Conservation (phyloP, 1,140 invertebrate genomes). For the Cardiocondyla obscurior region DNA sequence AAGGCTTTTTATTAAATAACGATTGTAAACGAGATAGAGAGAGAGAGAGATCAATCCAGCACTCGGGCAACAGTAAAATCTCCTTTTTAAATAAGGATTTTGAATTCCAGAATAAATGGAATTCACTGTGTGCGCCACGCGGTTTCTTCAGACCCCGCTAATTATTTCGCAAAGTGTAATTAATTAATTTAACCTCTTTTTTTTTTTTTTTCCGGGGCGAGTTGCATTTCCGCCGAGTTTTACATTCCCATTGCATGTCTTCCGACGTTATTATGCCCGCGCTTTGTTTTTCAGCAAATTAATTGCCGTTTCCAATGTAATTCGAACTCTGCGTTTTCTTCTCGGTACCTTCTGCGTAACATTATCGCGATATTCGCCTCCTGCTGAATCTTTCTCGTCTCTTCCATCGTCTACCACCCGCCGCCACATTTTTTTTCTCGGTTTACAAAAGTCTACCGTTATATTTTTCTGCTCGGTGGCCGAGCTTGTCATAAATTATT, state of each 20-base stretch:
- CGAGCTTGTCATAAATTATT: slow-evolving; percentile 39
- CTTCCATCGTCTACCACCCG: neutral
- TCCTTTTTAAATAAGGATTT: no score
- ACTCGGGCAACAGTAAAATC: no score
- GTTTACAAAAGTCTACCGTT: slow-evolving; percentile 14
- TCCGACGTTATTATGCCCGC: neutral
- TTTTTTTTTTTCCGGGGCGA: neutral
- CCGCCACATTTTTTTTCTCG: slow-evolving; percentile 16
- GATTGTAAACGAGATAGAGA: no score
- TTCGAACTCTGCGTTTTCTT: neutral
- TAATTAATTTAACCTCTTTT: no score
- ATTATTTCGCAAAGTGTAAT: slow-evolving; percentile 4
- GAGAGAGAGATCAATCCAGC: no score
- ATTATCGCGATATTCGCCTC: neutral
- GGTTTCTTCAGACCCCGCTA: neutral
- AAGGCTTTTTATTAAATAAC: neutral
- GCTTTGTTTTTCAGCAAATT: slow-evolving; percentile 23
- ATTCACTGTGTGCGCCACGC: neutral
- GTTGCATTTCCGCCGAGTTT: slow-evolving; percentile 1
- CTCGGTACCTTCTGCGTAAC: neutral
- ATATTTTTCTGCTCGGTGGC: slow-evolving; percentile 8
- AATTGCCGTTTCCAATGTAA: slow-evolving; percentile 15
- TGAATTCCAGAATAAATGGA: neutral
- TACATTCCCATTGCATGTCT: neutral
- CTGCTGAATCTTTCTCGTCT: neutral